A percentile compares a stretch with the other conserved stretches of the same genome.
Evolutionary conservation across 30 jellyfish, hydroid and myxozoan species (phyloP).

Genomic region (Aurelia aurita): DNA sequence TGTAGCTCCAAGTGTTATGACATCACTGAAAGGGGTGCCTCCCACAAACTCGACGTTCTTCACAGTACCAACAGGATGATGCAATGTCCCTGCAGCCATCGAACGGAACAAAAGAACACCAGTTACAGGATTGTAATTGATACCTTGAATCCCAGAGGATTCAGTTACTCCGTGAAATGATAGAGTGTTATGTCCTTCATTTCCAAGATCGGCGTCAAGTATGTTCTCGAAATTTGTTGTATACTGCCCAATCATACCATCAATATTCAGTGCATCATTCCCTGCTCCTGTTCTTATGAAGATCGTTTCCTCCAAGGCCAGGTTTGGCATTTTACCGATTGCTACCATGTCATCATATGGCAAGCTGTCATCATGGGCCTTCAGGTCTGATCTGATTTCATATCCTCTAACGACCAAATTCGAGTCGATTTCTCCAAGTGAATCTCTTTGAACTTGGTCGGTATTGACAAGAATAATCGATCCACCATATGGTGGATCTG

Average conservation of each 20-base stretch:
- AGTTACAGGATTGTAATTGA: slow-evolving; percentile 6
- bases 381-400: slow-evolving; percentile 17
- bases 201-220: slow-evolving; percentile 54
- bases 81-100: background rate
- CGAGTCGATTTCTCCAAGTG: background rate
- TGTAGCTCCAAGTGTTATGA: slow-evolving; percentile 10
- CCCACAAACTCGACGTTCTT: slow-evolving; percentile 14
- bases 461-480: slow-evolving; percentile 26
- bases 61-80: slow-evolving; percentile 37
- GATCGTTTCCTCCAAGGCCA: slow-evolving; percentile 13
- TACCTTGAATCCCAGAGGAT: background rate
- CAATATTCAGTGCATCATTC: slow-evolving; percentile 59
- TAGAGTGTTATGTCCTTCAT: slow-evolving; percentile 34
- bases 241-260: slow-evolving; percentile 18
- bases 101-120: slow-evolving; percentile 1
- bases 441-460: slow-evolving; percentile 24
- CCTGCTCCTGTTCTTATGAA: slow-evolving; percentile 31
- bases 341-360: slow-evolving; percentile 37
- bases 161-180: slow-evolving; percentile 1
- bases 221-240: background rate
- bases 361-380: background rate
- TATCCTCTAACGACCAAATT: slow-evolving; percentile 9
- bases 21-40: slow-evolving; percentile 7
- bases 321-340: slow-evolving; percentile 21
- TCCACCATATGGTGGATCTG: slow-evolving; percentile 27